Conservation (phyloP, 2,888 invertebrate species). For the Ennomos erosarius region DNA sequence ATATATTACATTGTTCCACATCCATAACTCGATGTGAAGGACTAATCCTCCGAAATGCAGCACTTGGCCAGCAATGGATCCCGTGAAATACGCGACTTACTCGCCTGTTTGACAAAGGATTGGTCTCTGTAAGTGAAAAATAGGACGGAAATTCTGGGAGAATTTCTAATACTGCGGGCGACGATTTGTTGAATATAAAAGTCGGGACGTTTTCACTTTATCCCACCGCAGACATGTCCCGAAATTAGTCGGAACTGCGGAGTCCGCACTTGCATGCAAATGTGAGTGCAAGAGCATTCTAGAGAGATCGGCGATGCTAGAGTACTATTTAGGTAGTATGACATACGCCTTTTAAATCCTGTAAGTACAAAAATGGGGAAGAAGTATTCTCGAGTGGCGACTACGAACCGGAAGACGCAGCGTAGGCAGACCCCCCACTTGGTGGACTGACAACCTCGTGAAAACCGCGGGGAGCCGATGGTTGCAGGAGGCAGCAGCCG, state of each 20-base stretch:
- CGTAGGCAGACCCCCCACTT: no score
- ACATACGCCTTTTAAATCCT: slow-evolving; percentile 4
- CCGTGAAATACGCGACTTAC: slow-evolving; percentile 39
- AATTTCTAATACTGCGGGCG: slow-evolving; percentile 34
- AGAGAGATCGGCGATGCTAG: neutral
- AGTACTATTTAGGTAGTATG: slow-evolving; percentile 10
- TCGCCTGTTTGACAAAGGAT: slow-evolving; percentile 38
- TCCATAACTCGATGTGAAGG: slow-evolving; percentile 38
- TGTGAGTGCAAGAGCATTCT: slow-evolving; percentile 3
- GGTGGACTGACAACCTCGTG: no score
- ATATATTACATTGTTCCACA: slow-evolving; percentile 35
- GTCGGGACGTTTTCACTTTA: slow-evolving; percentile 30
- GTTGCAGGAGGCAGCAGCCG: no score
- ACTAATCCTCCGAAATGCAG: slow-evolving; percentile 40
- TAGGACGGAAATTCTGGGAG: slow-evolving; percentile 37
- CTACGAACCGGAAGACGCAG: no score
- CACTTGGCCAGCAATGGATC: slow-evolving; percentile 39
- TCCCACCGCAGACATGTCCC: slow-evolving; percentile 2
- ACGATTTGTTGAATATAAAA: slow-evolving; percentile 33
- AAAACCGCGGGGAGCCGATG: no score
- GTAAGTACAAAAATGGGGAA: neutral
- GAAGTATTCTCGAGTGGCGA: no score
- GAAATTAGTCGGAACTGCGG: slow-evolving; percentile 22
- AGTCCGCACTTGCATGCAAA: slow-evolving; percentile 20
- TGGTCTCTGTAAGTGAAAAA: slow-evolving; percentile 37